Evolutionary conservation across 2,888 invertebrate genomes (phyloP).

Genomic region (Folsomia candida): DNA sequence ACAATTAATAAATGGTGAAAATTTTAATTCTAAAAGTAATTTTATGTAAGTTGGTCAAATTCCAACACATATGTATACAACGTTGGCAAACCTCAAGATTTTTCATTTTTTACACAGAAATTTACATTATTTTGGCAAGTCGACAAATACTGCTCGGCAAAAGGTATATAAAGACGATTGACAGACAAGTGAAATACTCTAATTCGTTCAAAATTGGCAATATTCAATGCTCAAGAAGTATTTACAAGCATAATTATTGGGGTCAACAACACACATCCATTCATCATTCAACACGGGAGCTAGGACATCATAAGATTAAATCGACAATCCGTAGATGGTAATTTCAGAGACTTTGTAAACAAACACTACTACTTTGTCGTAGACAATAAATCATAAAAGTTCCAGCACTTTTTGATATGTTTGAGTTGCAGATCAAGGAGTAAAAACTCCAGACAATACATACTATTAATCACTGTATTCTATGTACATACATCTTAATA

Average conservation of each 20-base stretch:
- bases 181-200: background rate
- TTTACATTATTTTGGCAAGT: background rate
- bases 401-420: conserved; percentile 50
- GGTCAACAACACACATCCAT: too few relatives aligned
- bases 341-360: too few relatives aligned
- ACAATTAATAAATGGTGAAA: background rate
- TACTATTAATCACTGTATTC: too few relatives aligned
- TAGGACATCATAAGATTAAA: too few relatives aligned
- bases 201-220: background rate
- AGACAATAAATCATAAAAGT: conserved; percentile 31
- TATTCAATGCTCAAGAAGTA: background rate
- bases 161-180: background rate
- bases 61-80: too few relatives aligned
- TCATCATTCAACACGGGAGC: too few relatives aligned
- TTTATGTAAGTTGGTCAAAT: too few relatives aligned
- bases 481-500: too few relatives aligned
- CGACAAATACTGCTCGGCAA: background rate
- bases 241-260: too few relatives aligned
- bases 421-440: conserved; percentile 36
- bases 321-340: too few relatives aligned
- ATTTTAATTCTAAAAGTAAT: background rate
- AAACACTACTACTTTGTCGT: too few relatives aligned
- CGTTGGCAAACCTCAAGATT: too few relatives aligned
- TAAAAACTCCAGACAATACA: background rate
- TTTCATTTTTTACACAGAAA: background rate